phyloP scores from a whole-genome alignment of 2,888 invertebrate species.

The Steinernema scapterisci region DNA sequence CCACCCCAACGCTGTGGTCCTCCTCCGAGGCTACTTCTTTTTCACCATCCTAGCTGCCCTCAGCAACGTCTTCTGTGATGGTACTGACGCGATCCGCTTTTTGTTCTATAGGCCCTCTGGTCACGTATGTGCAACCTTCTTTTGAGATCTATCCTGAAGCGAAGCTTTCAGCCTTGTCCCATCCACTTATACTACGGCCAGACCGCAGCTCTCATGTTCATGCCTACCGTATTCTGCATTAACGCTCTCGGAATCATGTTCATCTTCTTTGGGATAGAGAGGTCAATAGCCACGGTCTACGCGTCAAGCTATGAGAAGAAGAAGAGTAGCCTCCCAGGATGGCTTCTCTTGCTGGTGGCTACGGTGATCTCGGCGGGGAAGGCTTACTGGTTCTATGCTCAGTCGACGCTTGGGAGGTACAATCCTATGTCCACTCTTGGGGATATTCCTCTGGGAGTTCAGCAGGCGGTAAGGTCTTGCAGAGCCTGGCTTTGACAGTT shows the following conservation, averaged over 20 bases:
- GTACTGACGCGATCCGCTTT: background rate
- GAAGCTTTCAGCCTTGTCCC: background rate
- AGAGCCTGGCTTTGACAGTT: too few species aligned
- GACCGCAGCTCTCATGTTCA: background rate
- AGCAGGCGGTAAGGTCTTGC: slow-evolving; percentile 15
- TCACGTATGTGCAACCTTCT: background rate
- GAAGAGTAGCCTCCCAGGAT: background rate
- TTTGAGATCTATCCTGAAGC: too few species aligned
- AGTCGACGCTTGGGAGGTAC: background rate
- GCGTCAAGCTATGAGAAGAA: background rate
- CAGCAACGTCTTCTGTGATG: slow-evolving; percentile 8
- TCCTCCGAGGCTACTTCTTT: slow-evolving; percentile 3
- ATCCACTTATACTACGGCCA: background rate
- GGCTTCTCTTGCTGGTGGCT: background rate
- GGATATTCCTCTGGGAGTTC: background rate
- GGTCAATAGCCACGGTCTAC: slow-evolving; percentile 6
- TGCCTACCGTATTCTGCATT: background rate
- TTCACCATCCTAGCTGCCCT: background rate
- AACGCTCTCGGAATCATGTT: slow-evolving; percentile 24
- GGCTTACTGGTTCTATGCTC: background rate
- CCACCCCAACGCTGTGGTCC: slow-evolving; percentile 13
- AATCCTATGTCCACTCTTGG: slow-evolving; percentile 15
- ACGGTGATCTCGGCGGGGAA: background rate
- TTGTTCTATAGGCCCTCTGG: background rate
- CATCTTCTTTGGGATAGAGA: slow-evolving; percentile 12